Evolutionary conservation across 2,797 vertebrate species (phyloP), one percentile per base, ranked within the genome.

Genomic region (Tangara arthus): DNA sequence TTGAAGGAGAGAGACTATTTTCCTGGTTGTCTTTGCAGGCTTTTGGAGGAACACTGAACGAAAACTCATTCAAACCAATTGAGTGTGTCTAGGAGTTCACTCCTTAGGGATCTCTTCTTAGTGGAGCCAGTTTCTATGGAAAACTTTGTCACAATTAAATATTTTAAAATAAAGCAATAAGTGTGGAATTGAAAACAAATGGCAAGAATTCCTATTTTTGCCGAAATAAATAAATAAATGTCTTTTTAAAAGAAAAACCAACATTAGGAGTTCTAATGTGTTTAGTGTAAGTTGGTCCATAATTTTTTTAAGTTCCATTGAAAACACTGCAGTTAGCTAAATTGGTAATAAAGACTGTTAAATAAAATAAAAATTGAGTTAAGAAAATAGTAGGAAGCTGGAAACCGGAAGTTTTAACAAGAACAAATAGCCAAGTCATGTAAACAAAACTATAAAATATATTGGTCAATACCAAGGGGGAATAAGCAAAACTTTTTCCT

Each of bases 401-500:
- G 26, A 79, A 84, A 53, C 2, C 5, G 19, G 53, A 56, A 83
- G 5, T 56, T 47, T 71, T 57, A 73, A n/a, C 8, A n/a, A 63
- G n/a, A 72, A 59, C 10, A 23, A 42, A 39, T 50, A n/a, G 6
- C 9, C 9, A 56, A 60, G 15, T 49, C 15, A 32, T 37, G 4
- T 41, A 66, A 55, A 71, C 3, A 72, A 76, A 90, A 32, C 23
- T 34, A 16, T 42, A 13, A 42, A 75, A 71, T 39, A 47, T 18
- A 68, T 60, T 56, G 4, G 7, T 82, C 8, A 0, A 22, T n/a
- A 59, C 6, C 65, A 71, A 63, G 11, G 2, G 1, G 13, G 3
- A 23, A 37, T 23, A 85, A 65, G 5, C 8, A 76, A 56, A 35
- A 3, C 2, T 8, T 69, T 57, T 49, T 65, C 8, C 17, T 80